A percentile compares a stretch with the other conserved stretches of the same genome.
Evolutionary conservation across 2,888 invertebrate genomes (phyloP).

Genomic region (Terebella lapidaria): DNA sequence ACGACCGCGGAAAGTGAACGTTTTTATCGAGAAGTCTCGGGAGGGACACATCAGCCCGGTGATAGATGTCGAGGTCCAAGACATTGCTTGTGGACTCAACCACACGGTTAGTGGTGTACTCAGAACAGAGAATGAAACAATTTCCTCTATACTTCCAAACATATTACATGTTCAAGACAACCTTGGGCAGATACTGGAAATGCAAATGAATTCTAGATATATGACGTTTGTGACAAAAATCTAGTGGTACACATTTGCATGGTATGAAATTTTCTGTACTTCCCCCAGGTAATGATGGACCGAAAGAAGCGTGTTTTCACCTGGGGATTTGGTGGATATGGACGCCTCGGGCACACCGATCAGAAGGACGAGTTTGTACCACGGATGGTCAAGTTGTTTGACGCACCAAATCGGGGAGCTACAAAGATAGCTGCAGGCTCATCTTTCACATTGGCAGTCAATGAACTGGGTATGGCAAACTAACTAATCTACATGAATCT

Average conservation of each 20-base stretch:
- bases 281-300: slow-evolving; percentile 83
- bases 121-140: no score
- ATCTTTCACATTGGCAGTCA: slow-evolving; percentile 79
- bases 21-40: slow-evolving; percentile 82
- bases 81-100: slow-evolving; percentile 85
- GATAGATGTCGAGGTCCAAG: slow-evolving; percentile 75
- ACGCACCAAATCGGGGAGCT: slow-evolving; percentile 77
- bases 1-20: slow-evolving; percentile 75
- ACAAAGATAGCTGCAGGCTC: slow-evolving; percentile 78
- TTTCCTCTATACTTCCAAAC: not conserved
- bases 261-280: no score
- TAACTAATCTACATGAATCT: no score
- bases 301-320: slow-evolving; percentile 83
- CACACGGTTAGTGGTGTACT: slow-evolving; percentile 66
- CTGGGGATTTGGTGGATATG: slow-evolving; percentile 95
- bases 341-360: slow-evolving; percentile 86
- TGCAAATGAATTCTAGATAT: no score
- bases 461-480: slow-evolving; percentile 68
- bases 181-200: no score
- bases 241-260: no score
- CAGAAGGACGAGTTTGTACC: slow-evolving; percentile 84
- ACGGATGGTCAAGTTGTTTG: slow-evolving; percentile 65
- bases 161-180: no score
- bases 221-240: no score
- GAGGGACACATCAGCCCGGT: slow-evolving; percentile 77